phyloP scores from a whole-genome alignment of 2,888 invertebrate species.

The Caenorhabditis angaria region DNA sequence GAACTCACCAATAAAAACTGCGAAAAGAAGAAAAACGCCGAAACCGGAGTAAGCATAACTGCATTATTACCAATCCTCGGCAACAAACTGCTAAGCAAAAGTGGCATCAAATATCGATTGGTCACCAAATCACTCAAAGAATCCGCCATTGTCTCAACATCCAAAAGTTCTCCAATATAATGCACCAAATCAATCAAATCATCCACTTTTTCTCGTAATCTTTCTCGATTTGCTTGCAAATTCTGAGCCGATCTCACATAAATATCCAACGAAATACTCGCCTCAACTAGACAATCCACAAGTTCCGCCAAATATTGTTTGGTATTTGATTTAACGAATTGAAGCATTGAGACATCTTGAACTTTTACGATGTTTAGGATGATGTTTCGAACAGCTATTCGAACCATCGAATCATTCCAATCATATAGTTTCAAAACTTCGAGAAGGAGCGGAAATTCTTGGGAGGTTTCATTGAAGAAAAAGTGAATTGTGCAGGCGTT shows the following conservation, averaged over 20 bases:
- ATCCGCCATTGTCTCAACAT: slow-evolving; percentile 48
- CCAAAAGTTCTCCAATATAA: slow-evolving; percentile 55
- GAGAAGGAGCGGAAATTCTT: slow-evolving; percentile 97
- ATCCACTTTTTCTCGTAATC: slow-evolving; percentile 77
- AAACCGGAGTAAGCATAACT: slow-evolving; percentile 63
- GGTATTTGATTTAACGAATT: slow-evolving; percentile 60
- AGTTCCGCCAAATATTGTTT: slow-evolving; percentile 89
- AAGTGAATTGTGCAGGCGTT: slow-evolving; percentile 99
- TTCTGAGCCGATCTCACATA: slow-evolving; percentile 90
- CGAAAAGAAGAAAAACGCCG: slow-evolving; percentile 65
- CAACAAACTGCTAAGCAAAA: slow-evolving; percentile 47
- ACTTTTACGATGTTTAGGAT: slow-evolving; percentile 90
- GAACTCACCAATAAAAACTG: slow-evolving; percentile 59
- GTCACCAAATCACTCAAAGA: slow-evolving; percentile 34
- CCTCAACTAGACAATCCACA: slow-evolving; percentile 98
- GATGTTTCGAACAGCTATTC: slow-evolving; percentile 95
- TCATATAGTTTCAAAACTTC: slow-evolving; percentile 99
- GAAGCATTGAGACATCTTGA: slow-evolving; percentile 63
- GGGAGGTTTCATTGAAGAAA: slow-evolving; percentile 99
- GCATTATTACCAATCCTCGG: slow-evolving; percentile 51
- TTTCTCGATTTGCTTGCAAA: slow-evolving; percentile 78
- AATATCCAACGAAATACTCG: slow-evolving; percentile 91
- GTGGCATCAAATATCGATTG: slow-evolving; percentile 42
- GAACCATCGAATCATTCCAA: slow-evolving; percentile 95
- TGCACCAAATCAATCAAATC: slow-evolving; percentile 80